phyloP scores from a whole-genome alignment of 2,113 vertebrate species.

The Mirza zaza region DNA sequence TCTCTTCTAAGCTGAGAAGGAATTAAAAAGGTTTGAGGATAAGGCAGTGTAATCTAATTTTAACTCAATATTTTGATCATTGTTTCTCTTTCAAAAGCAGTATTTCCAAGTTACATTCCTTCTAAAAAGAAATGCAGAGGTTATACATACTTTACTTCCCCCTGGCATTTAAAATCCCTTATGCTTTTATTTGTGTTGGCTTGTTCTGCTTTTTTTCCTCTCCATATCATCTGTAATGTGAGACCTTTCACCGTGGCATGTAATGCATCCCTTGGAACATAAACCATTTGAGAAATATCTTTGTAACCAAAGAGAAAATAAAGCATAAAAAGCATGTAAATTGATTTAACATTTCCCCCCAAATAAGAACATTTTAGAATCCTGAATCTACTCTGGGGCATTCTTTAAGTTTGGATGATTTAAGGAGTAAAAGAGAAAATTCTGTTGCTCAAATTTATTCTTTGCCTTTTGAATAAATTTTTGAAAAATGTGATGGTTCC shows the following conservation, averaged over 20 bases:
- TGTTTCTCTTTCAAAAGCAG: conserved; percentile 7
- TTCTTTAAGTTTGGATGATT: neutral
- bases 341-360: neutral
- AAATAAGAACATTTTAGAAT: conserved; percentile 25
- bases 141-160: neutral
- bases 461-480: neutral
- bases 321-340: neutral
- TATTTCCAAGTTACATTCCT: neutral
- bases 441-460: neutral
- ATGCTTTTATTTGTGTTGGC: conserved; percentile 13
- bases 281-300: conserved; percentile 36
- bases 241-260: neutral
- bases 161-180: neutral
- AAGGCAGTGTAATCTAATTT: neutral
- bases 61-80: neutral
- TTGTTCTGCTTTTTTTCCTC: neutral
- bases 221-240: neutral
- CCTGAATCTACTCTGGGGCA: neutral
- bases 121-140: conserved; percentile 3
- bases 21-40: neutral
- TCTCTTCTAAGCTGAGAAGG: neutral
- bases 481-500: neutral
- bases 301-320: conserved; percentile 31
- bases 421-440: conserved; percentile 28
- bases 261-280: neutral